These are phyloP conservation scores for Probaryconus sp. DNA, from an alignment of 1,140 invertebrate species.

Conservation along the genomic window DNA sequence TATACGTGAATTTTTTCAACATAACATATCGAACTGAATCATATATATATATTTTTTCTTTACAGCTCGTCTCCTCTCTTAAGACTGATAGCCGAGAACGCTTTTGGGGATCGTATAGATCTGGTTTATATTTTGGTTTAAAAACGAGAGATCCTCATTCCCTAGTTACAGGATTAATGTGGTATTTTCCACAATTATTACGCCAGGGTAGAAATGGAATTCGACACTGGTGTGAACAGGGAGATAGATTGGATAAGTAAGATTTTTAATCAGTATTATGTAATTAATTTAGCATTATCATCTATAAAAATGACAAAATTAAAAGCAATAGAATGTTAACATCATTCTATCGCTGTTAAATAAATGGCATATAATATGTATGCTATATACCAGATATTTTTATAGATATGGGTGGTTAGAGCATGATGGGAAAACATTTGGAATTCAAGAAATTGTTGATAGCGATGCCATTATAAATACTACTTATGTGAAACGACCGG, in stretches of 20 bases:
- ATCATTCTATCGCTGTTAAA: too few species aligned
- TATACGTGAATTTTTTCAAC: slow-evolving; percentile 17
- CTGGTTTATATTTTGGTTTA: slow-evolving; percentile 93
- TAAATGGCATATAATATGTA: too few species aligned
- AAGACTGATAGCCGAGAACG: slow-evolving; percentile 86
- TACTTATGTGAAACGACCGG: slow-evolving; percentile 91
- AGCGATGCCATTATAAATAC: slow-evolving; percentile 87
- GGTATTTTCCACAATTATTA: slow-evolving; percentile 89
- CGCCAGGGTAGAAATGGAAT: slow-evolving; percentile 82
- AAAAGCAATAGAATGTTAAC: too few species aligned
- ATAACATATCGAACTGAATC: too few species aligned
- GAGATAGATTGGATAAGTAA: slow-evolving; percentile 87
- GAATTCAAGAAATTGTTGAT: slow-evolving; percentile 93
- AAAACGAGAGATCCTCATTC: slow-evolving; percentile 93
- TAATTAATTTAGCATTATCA: too few species aligned
- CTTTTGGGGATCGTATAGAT: slow-evolving; percentile 96
- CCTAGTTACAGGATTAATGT: slow-evolving; percentile 96
- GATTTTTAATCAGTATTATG: neutral
- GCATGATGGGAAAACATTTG: slow-evolving; percentile 95
- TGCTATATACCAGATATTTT: slow-evolving; percentile 1
- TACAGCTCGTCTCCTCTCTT: slow-evolving; percentile 83
- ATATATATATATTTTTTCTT: slow-evolving; percentile 51
- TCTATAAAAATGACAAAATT: too few species aligned
- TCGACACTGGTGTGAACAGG: slow-evolving; percentile 96
- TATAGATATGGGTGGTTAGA: slow-evolving; percentile 89